Evolutionary conservation across 2,797 vertebrate genomes (phyloP).

Genomic region (Rhyacichthys aspro): DNA sequence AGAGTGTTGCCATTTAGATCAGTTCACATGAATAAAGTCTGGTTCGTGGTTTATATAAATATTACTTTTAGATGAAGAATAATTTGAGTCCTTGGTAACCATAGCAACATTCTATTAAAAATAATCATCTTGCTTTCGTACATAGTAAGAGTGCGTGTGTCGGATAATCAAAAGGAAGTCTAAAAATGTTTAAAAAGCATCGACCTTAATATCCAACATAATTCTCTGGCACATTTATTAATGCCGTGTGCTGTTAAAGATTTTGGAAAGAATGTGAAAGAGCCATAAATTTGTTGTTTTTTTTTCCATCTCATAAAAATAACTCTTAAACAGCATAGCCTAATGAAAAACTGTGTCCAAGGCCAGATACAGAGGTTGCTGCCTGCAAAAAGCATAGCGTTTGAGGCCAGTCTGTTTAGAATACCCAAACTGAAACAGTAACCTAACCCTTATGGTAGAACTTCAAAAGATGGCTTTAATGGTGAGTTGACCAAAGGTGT

Average conservation of each 20-base stretch:
- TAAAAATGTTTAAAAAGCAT: no score
- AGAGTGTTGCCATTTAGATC: not conserved
- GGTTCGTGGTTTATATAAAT: no score
- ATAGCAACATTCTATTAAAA: no score
- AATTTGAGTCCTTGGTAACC: no score
- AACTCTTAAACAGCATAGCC: constrained; percentile 39
- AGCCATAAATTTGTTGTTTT: constrained; percentile 51
- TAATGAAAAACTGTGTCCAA: constrained; percentile 23
- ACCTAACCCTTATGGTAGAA: no score
- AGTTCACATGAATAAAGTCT: not conserved
- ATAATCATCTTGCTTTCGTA: no score
- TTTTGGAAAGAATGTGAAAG: constrained; percentile 54
- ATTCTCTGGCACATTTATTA: constrained; percentile 17
- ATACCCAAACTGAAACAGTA: no score
- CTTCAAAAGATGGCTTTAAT: no score
- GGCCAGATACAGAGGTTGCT: constrained; percentile 20
- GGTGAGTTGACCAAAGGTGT: no score
- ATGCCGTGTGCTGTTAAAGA: constrained; percentile 23
- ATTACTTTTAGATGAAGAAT: no score
- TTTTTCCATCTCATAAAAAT: constrained; percentile 51
- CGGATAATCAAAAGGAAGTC: no score
- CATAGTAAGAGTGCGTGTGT: no score
- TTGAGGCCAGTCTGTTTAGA: not conserved
- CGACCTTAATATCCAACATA: constrained; percentile 20
- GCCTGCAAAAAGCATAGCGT: not conserved